Conservation (phyloP, 2,113 vertebrate genomes). For the Rhinichthys klamathensis region DNA sequence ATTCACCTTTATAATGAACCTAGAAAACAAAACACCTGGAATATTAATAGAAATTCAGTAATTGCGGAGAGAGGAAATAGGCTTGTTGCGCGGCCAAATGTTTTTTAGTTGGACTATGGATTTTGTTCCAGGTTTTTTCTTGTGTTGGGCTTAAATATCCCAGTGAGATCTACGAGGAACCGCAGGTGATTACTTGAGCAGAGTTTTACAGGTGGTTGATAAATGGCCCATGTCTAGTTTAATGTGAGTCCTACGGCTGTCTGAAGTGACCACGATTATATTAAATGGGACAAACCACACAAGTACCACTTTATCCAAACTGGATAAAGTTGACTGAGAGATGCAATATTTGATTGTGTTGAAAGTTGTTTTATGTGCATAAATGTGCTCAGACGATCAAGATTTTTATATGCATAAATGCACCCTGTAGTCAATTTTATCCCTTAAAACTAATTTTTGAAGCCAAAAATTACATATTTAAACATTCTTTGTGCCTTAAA, state of each 20-base stretch:
- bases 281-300: slow-evolving; percentile 12
- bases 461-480: too few species aligned
- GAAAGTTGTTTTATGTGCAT: slow-evolving; percentile 29
- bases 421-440: too few species aligned
- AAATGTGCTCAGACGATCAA: background rate
- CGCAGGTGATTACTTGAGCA: slow-evolving; percentile 57
- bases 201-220: slow-evolving; percentile 48
- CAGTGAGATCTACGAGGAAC: slow-evolving; percentile 17
- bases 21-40: slow-evolving; percentile 54
- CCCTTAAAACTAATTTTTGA: too few species aligned
- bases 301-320: too few species aligned
- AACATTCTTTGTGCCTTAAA: too few species aligned
- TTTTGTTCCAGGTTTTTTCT: slow-evolving; percentile 52
- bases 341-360: slow-evolving; percentile 52
- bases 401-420: too few species aligned
- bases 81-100: slow-evolving; percentile 57
- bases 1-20: slow-evolving; percentile 50
- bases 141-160: slow-evolving; percentile 35
- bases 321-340: slow-evolving; percentile 32
- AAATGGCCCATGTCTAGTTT: slow-evolving; percentile 51
- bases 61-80: slow-evolving; percentile 61
- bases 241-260: slow-evolving; percentile 43
- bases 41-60: slow-evolving; percentile 56
- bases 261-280: slow-evolving; percentile 58
- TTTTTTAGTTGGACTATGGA: slow-evolving; percentile 53